These are phyloP conservation scores for Mugil cephalus DNA, from an alignment of 2,113 vertebrate species.

Conservation along the genomic window DNA sequence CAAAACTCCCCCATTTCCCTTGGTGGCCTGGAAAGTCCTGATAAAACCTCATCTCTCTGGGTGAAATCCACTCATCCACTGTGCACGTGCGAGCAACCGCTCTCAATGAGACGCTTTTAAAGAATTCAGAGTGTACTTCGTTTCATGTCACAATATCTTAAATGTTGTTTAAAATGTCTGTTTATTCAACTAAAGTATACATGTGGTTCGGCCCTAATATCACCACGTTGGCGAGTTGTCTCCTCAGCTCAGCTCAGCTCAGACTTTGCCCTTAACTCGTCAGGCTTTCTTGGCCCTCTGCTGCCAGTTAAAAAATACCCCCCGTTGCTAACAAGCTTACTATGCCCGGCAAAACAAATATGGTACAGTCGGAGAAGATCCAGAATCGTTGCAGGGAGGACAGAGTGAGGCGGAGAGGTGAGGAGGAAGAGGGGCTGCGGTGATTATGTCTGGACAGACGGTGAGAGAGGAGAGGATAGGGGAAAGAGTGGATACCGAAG, in stretches of 20 bases:
- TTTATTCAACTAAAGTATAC: constrained; percentile 7
- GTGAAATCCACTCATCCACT: constrained; percentile 24
- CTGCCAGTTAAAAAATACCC: constrained; percentile 27
- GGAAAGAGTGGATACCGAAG: constrained; percentile 12
- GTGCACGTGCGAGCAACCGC: constrained; percentile 17
- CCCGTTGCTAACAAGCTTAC: constrained; percentile 58
- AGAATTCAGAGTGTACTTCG: constrained; percentile 41
- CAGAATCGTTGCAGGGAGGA: constrained; percentile 12
- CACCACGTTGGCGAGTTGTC: constrained; percentile 5
- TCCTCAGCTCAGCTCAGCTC: neutral
- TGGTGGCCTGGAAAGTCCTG: constrained; percentile 62
- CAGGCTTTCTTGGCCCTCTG: constrained; percentile 18
- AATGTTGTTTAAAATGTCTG: neutral
- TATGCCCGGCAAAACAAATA: constrained; percentile 34
- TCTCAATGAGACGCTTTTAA: constrained; percentile 16
- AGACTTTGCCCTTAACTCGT: constrained; percentile 33
- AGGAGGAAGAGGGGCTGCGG: neutral
- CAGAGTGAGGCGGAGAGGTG: constrained; percentile 1
- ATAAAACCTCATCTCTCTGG: constrained; percentile 64
- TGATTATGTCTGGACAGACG: constrained; percentile 34
- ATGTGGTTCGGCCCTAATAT: neutral
- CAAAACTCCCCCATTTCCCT: constrained; percentile 35
- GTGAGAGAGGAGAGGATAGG: constrained; percentile 1
- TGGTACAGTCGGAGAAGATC: neutral
- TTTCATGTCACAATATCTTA: constrained; percentile 25